phyloP scores from a whole-genome alignment of 2,797 vertebrate species.

The Acrossocheilus fasciatus region DNA sequence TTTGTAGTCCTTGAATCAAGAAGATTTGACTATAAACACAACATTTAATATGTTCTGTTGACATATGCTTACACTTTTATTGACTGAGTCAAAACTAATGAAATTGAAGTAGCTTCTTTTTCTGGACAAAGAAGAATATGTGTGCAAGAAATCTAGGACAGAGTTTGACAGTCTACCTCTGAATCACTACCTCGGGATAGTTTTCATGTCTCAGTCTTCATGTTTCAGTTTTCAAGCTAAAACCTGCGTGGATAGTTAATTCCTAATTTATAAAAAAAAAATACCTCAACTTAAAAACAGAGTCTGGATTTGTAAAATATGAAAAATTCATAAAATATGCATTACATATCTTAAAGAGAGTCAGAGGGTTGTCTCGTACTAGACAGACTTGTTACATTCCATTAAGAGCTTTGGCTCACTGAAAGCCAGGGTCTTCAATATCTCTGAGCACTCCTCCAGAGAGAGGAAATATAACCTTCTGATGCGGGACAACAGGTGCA shows the following conservation, averaged over 20 bases:
- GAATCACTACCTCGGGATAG: conserved; percentile 54
- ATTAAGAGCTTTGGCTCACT: conserved; percentile 38
- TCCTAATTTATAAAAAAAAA: conserved; percentile 11
- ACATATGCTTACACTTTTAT: not conserved
- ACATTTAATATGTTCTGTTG: not conserved
- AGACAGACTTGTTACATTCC: conserved; percentile 62
- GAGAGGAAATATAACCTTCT: conserved; percentile 58
- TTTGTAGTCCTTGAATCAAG: not conserved
- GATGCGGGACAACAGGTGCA: conserved; percentile 66
- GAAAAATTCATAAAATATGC: not conserved
- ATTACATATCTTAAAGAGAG: not conserved
- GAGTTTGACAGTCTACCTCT: conserved; percentile 38
- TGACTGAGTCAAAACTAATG: not conserved
- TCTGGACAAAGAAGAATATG: not conserved
- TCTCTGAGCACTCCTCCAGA: conserved; percentile 37
- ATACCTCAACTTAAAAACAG: not conserved
- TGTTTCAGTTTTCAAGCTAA: conserved; percentile 1
- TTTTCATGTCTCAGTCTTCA: conserved; percentile 10
- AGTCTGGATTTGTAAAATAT: not conserved
- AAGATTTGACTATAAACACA: not conserved
- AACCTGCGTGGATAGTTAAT: conserved; percentile 17
- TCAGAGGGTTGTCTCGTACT: not conserved
- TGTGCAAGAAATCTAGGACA: conserved; percentile 32
- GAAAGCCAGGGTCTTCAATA: conserved; percentile 42
- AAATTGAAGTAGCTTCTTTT: not conserved